Evolutionary conservation across 2,797 vertebrate genomes (phyloP), one percentile per base, ranked within the genome.

Genomic region (Xenentodon cancila): DNA sequence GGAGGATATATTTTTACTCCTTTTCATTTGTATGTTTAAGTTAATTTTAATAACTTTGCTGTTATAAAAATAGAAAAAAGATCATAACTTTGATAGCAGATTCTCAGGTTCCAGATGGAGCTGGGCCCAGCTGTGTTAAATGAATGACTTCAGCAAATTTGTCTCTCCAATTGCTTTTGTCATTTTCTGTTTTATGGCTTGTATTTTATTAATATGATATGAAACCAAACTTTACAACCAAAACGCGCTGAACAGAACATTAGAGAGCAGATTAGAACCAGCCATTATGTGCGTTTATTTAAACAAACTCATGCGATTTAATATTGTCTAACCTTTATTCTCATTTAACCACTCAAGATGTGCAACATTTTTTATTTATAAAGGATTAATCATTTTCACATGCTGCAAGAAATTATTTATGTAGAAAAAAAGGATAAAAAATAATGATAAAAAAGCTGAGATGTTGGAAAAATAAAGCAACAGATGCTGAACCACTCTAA

Each of bases 401-500:
- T 90, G 83, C 75, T 70, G 79, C 68, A 64, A 89, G 71, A 85
- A 85, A 89, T 81, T 54, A 87, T 89, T 88, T 83, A 65, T 42
- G 20, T 13, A 43, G 16, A 42, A 68, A 64, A 47, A 40, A 56
- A 17, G 17, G 34, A 49, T 6, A 50, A 43, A 45, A 67, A 53
- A 53, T 66, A 60, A 42, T 66, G 32, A 40, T 40, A 40, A 68
- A 22, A 57, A 43, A 62, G 49, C 62, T 30, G 37, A 63, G 69
- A 66, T 67, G 47, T 87, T 19, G 48, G 90, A 89, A 93, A 92
- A 92, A 89, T 86, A 68, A 75, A 87, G 87, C 81, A 86, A 82
- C 92, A 93, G 91, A 92, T 92, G 91, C 90, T 81, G 91, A 90
- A 91, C 64, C 80, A 79, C 88, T 93, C 85, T 64, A 60, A 71